Conservation (phyloP, 2,797 vertebrate genomes). For the Simalia tracyae region DNA sequence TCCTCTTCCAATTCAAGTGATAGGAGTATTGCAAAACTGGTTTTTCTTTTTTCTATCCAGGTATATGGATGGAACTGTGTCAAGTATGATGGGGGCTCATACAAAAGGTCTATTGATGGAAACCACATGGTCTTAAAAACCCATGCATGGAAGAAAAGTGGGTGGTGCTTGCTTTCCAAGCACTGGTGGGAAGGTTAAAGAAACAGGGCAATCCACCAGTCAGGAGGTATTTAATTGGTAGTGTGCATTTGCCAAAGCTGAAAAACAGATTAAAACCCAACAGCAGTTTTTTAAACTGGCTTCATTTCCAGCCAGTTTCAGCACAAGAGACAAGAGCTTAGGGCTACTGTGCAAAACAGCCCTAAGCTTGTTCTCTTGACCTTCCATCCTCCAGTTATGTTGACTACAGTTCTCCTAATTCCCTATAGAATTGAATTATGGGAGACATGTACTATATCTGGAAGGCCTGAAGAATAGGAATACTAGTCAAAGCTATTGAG, state of each 20-base stretch:
- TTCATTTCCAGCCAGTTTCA: not conserved
- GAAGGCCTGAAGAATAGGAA: not conserved
- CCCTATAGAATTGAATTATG: not conserved
- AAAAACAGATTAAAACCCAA: not conserved
- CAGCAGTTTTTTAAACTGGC: not conserved
- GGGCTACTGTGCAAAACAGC: not conserved
- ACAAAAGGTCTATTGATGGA: not conserved
- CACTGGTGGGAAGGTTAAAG: not conserved
- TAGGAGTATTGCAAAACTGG: not conserved
- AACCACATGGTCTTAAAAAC: not conserved
- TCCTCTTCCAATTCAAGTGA: not conserved
- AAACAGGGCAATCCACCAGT: not conserved
- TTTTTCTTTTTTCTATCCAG: not conserved
- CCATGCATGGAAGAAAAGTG: not conserved
- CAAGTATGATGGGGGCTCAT: not conserved
- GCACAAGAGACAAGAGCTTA: not conserved
- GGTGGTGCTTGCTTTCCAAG: not conserved
- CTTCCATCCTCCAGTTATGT: not conserved
- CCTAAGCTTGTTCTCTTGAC: not conserved
- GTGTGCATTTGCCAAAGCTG: not conserved
- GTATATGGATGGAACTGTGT: not conserved
- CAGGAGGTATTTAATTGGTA: not conserved
- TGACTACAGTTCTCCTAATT: not conserved
- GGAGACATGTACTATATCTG: not conserved
- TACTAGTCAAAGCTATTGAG: not conserved